Evolutionary conservation across 1,140 invertebrate species (phyloP).

Genomic region (Drosophila repletoides): DNA sequence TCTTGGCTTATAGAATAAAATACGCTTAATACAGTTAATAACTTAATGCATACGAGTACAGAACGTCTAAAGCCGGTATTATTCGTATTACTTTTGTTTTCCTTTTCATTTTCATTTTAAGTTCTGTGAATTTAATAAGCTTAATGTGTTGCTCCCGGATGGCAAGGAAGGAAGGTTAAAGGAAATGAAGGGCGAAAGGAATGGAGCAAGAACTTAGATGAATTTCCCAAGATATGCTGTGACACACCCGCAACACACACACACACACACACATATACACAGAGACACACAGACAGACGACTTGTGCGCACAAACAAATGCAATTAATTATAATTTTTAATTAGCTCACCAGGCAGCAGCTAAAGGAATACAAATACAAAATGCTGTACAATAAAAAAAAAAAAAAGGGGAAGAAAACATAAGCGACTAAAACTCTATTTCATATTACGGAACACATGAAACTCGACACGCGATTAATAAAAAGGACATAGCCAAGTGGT

Average conservation of each 20-base stretch:
- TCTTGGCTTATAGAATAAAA: slow-evolving; percentile 64
- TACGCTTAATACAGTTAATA: slow-evolving; percentile 63
- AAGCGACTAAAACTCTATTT: slow-evolving; percentile 65
- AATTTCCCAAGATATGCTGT: slow-evolving; percentile 78
- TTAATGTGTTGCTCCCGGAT: slow-evolving; percentile 64
- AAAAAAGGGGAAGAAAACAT: slow-evolving; percentile 21
- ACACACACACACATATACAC: slow-evolving; percentile 30
- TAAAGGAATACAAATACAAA: slow-evolving; percentile 33
- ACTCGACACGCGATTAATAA: slow-evolving; percentile 77
- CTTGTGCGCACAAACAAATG: slow-evolving; percentile 69
- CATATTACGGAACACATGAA: slow-evolving; percentile 67
- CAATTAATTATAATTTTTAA: slow-evolving; percentile 80
- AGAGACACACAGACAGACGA: slow-evolving; percentile 17
- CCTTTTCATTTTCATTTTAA: slow-evolving; percentile 32
- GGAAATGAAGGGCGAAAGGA: not conserved
- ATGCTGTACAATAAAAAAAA: slow-evolving; percentile 40
- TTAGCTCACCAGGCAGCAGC: slow-evolving; percentile 57
- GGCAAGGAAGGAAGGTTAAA: slow-evolving; percentile 2
- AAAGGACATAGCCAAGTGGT: slow-evolving; percentile 33
- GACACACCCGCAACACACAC: slow-evolving; percentile 62
- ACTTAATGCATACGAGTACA: slow-evolving; percentile 64
- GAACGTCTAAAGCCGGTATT: slow-evolving; percentile 23
- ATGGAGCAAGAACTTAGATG: slow-evolving; percentile 62
- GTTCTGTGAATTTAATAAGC: slow-evolving; percentile 71
- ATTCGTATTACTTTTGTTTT: slow-evolving; percentile 16